Base-by-base conservation (phyloP, 1,140 invertebrate genomes). In the Whitmania pigra region DNA sequence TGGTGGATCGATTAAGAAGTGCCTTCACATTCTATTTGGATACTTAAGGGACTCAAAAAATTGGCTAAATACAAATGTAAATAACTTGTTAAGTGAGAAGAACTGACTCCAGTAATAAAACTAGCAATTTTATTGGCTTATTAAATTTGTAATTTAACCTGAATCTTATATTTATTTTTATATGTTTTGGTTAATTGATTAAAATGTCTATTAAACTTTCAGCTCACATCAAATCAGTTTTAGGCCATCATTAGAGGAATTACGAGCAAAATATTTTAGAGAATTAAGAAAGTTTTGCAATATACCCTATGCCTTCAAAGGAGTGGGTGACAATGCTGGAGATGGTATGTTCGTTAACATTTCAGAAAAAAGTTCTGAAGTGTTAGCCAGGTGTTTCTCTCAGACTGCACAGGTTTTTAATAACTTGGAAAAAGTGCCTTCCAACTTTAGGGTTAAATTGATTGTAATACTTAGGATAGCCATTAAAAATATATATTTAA, bases 261-360 rank as follows among this genome's bases (percentile, higher is more conserved):
- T 97, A 36, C 87, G 91, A 5, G 88, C 89, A 53, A 90, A 90
- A 78, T 92, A 96, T 78, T 96, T 94, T 78, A 86, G 87, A 2
- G 89, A 92, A 77, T 84, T 99, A 77, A 89, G 92, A 74, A 87
- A 89, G 72, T 94, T 97, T 75, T 86, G 97, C 6, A 86, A 88
- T 67, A 89, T 96, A 73, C 96, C 95, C 0, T 86, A 88, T 69
- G 87, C 89, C 72, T 95, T 98, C 79, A 86, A 88, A 71, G 93
- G 91, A 0, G 84, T 73, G 22, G 72, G 67, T 57, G 22, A 25
- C 18, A 63, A 63, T 31, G 57, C 29, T 63, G 22, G 57, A 63
- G 29, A 63, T 22, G 29, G 29, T 63, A 25, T 93, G 9, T 86
- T 85, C n/a, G 79, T 82, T 13, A 85, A 86, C 49, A 22, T 22